A percentile compares a stretch with the other conserved stretches of the same genome.
phyloP scores from a whole-genome alignment of 2,113 vertebrate genomes.

The Gallinago media region DNA sequence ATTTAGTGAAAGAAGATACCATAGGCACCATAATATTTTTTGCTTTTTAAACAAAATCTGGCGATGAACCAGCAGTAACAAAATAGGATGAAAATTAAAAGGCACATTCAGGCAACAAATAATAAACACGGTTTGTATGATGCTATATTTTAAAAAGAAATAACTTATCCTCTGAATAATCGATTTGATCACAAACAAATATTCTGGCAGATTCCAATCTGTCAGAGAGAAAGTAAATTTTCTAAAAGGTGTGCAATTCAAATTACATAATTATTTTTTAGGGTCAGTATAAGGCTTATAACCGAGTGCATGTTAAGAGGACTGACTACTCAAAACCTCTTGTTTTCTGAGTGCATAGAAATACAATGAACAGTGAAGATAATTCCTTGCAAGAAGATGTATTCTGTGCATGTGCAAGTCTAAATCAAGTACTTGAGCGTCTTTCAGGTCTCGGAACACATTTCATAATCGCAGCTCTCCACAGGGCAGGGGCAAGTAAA shows the following conservation, averaged over 20 bases:
- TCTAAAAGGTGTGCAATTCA: slow-evolving; percentile 12
- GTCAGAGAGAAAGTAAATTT: not conserved
- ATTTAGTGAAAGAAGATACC: slow-evolving; percentile 61
- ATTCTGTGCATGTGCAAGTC: not conserved
- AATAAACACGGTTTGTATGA: slow-evolving; percentile 34
- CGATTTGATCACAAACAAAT: not conserved
- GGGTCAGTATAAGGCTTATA: slow-evolving; percentile 29
- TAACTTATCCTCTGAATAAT: not conserved
- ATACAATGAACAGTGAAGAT: not conserved
- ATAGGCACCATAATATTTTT: slow-evolving; percentile 71
- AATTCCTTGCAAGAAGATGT: not conserved
- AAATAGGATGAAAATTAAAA: slow-evolving; percentile 70
- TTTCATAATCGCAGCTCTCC: slow-evolving; percentile 86
- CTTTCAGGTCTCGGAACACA: slow-evolving; percentile 84
- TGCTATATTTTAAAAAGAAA: not conserved
- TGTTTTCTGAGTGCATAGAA: slow-evolving; percentile 23
- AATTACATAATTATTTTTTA: not conserved
- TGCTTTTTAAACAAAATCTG: slow-evolving; percentile 36
- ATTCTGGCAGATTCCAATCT: not conserved
- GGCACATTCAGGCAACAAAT: slow-evolving; percentile 77
- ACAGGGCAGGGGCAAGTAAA: slow-evolving; percentile 91
- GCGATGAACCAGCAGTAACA: slow-evolving; percentile 52
- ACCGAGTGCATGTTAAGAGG: not conserved
- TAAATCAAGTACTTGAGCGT: slow-evolving; percentile 81
- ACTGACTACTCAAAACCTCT: slow-evolving; percentile 10